These are phyloP conservation scores for Crotalus viridis DNA, from an alignment of 2,113 vertebrate genomes.

Conservation along the genomic window DNA sequence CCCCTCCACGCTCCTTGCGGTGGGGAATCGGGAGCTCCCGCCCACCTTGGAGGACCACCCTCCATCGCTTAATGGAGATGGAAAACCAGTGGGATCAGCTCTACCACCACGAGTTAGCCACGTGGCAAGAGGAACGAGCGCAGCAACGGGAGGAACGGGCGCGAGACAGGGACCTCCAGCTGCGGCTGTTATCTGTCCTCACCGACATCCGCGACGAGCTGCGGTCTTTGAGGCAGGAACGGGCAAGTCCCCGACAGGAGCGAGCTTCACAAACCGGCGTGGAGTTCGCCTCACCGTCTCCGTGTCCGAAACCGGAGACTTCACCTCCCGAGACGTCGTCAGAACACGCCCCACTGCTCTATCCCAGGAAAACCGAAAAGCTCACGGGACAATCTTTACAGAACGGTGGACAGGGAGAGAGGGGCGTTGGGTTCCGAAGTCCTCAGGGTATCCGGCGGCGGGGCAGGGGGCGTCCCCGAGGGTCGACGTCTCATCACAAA, in stretches of 20 bases:
- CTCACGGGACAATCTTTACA: not conserved
- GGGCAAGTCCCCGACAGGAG: not conserved
- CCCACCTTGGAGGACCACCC: conserved; percentile 58
- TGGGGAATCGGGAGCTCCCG: conserved; percentile 49
- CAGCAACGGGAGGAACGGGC: conserved; percentile 61
- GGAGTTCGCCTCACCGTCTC: fast-evolving
- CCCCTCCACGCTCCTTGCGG: not conserved
- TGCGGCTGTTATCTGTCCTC: conserved; percentile 63
- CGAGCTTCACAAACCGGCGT: not conserved
- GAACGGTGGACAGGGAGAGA: not conserved
- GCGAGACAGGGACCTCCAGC: conserved; percentile 63
- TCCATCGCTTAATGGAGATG: conserved; percentile 64
- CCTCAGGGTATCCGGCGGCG: conserved; percentile 9
- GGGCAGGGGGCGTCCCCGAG: conserved; percentile 32
- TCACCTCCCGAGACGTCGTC: not conserved
- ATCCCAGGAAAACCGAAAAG: conserved; percentile 32
- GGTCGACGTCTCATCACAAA: conserved; percentile 51
- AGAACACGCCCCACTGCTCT: not conserved
- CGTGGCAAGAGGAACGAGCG: conserved; percentile 66
- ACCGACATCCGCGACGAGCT: conserved; percentile 67
- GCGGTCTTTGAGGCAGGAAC: conserved; percentile 57
- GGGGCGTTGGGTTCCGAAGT: not conserved
- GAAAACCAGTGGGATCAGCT: conserved; percentile 68
- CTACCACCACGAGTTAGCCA: conserved; percentile 67
- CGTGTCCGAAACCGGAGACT: not conserved